These are phyloP conservation scores for Cryptocheilus praepositus DNA, from an alignment of 2,888 invertebrate genomes.

Conservation along the genomic window DNA sequence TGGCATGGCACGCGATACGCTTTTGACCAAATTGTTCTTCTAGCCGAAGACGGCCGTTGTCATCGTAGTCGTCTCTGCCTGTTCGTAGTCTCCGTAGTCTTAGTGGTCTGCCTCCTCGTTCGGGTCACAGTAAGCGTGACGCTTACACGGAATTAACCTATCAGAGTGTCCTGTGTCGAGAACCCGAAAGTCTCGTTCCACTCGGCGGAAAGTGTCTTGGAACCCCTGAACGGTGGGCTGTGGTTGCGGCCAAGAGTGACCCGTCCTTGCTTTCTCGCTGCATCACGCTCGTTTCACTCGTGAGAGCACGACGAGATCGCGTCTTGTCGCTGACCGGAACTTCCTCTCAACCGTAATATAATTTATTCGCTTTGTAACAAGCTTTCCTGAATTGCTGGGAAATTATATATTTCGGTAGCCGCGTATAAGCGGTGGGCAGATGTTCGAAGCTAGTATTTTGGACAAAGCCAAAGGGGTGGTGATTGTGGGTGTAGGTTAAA, in stretches of 20 bases:
- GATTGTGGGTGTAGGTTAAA: too few species aligned
- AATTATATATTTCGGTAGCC: too few species aligned
- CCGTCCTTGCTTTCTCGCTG: too few species aligned
- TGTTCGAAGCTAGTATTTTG: too few species aligned
- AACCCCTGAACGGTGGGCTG: background rate
- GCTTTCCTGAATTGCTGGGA: too few species aligned
- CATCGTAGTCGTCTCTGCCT: background rate
- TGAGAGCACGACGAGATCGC: too few species aligned
- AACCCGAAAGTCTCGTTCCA: constrained; percentile 23
- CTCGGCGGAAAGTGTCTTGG: constrained; percentile 15
- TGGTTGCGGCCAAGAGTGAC: background rate
- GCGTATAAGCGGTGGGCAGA: too few species aligned
- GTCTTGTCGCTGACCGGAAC: too few species aligned
- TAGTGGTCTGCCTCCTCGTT: background rate
- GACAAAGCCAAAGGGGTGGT: too few species aligned
- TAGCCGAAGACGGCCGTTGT: background rate
- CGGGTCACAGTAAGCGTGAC: constrained; percentile 18
- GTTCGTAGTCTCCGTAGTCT: background rate
- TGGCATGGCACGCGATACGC: constrained; percentile 5
- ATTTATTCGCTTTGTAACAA: too few species aligned
- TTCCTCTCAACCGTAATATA: too few species aligned
- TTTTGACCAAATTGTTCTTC: constrained; percentile 9
- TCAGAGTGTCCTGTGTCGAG: constrained; percentile 8
- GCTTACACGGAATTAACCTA: constrained; percentile 40
- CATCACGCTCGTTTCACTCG: background rate